Base-by-base conservation (phyloP, 2,797 vertebrate species). In the Takifugu rubripes region DNA sequence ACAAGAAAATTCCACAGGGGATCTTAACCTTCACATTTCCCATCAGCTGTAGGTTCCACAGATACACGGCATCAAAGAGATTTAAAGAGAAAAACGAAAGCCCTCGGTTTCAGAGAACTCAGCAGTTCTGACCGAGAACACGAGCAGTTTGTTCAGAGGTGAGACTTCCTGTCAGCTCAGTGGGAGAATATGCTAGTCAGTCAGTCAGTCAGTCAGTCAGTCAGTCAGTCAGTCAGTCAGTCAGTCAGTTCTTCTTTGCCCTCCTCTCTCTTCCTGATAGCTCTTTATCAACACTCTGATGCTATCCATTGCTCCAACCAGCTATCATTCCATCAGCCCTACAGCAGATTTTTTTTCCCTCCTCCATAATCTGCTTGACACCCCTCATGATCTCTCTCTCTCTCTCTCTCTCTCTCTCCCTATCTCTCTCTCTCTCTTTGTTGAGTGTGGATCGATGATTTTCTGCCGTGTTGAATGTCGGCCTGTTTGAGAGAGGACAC, bases 381-480 rank as follows among this genome's bases (percentile, higher is more conserved):
- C 45, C 55, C 54, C 46, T 40, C 58, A 3, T 12, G 24, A 16
- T 54, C 31, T 54, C 47, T 36, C 56, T 50, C 31, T 36, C 45
- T 36, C 16, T 27, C 31, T 26, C 50, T 53, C 26, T 15, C 52
- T 24, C 47, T 24, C 25, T 15, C 26, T 7, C 7, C 48, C 33
- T 40, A 43, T 47, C n/a, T 25, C 26, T 1, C 31, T 31, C 3
- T 40, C 33, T 33, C 6, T 33, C 33, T 33, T 3, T 29, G 59
- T 59, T 66, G 63, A 54, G 46, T 73, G 65, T 67, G 70, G 71
- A 86, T 87, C 77, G 72, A 86, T 87, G 68, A 66, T 52, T 77
- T 68, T 49, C 64, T 40, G 66, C 80, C 58, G 72, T 66, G 77
- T 55, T 85, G 84, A 82, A 87, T 85, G 86, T 85, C 84, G 82